Percentiles rank a stretch among this genome's conserved stretches.
Conservation (phyloP, 2,113 vertebrate genomes). For the Echinops telfairi region DNA sequence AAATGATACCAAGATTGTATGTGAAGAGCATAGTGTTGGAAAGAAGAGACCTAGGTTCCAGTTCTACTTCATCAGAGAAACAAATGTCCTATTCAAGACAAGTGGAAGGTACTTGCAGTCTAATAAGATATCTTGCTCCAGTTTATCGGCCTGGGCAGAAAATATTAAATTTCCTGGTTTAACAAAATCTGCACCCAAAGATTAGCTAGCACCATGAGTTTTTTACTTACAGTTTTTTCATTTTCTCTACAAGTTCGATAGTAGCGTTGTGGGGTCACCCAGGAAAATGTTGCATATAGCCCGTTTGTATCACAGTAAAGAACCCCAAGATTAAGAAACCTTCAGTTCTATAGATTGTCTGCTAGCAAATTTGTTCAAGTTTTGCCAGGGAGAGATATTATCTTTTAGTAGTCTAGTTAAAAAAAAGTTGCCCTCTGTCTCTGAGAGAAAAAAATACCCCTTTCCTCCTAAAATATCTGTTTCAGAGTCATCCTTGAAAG, state of each 20-base stretch:
- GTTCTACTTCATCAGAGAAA: not conserved
- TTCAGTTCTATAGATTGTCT: not conserved
- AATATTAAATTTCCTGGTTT: not conserved
- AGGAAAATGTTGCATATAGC: not conserved
- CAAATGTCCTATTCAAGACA: not conserved
- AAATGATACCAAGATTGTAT: not conserved
- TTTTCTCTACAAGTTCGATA: fast-evolving
- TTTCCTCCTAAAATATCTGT: not conserved
- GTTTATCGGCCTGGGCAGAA: not conserved
- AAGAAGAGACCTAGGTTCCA: not conserved
- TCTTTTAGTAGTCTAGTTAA: not conserved
- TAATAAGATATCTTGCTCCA: not conserved
- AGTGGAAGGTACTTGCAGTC: not conserved
- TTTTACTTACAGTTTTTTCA: not conserved
- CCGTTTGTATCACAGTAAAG: not conserved
- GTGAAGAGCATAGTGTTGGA: not conserved
- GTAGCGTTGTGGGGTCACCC: fast-evolving
- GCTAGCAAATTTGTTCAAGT: not conserved
- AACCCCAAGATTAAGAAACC: not conserved
- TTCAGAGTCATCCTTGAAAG: slow-evolving; percentile 1
- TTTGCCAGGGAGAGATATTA: not conserved
- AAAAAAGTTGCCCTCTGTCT: not conserved
- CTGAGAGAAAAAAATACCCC: not conserved
- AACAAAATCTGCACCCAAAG: not conserved
- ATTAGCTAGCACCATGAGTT: not conserved